Evolutionary conservation across 2,797 vertebrate genomes (phyloP).

Genomic region (Enteromius paludinosus): DNA sequence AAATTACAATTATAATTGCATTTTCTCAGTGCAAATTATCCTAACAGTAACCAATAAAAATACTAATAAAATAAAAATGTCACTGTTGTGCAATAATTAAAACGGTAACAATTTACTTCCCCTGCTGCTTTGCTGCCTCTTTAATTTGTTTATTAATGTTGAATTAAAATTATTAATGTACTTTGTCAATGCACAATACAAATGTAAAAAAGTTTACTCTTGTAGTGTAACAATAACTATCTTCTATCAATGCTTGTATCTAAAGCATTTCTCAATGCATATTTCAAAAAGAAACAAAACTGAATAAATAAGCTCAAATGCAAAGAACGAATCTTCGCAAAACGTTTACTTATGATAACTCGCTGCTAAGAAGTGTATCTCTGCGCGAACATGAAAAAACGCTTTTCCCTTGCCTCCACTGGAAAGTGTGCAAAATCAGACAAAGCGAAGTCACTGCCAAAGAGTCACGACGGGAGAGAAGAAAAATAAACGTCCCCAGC

Average conservation of each 20-base stretch:
- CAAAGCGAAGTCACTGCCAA: slow-evolving; percentile 15
- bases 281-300: not conserved
- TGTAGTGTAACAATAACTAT: not conserved
- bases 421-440: slow-evolving; percentile 18
- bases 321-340: not conserved
- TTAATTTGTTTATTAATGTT: not conserved
- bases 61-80: not conserved
- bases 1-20: not conserved
- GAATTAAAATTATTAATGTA: not conserved
- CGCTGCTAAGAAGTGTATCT: not conserved
- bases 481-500: not conserved
- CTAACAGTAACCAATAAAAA: not conserved
- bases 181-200: not conserved
- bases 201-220: not conserved
- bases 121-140: not conserved
- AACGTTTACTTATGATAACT: not conserved
- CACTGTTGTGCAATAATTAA: not conserved
- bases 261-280: not conserved
- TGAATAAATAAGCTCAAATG: not conserved
- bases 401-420: not conserved
- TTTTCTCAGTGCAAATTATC: not conserved
- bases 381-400: not conserved
- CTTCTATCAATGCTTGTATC: not conserved
- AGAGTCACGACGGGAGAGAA: not conserved
- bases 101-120: not conserved